Percentiles rank a stretch among this genome's conserved stretches.
Conservation (phyloP, 1,140 invertebrate genomes). For the Diuraphis noxia region DNA sequence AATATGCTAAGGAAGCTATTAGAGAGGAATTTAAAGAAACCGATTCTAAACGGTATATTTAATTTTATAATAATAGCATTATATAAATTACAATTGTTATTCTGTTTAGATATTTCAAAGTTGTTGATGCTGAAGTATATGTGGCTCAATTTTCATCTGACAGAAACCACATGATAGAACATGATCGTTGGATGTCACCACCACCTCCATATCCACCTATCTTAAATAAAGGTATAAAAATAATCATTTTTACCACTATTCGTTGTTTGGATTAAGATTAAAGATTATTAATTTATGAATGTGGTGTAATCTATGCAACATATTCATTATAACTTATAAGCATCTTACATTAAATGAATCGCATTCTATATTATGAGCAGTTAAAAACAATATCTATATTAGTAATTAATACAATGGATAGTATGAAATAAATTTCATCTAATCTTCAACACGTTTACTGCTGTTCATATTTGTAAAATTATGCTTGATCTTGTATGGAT, state of each 20-base stretch:
- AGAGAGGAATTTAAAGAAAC: slow-evolving; percentile 9
- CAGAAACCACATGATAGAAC: slow-evolving; percentile 43
- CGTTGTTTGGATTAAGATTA: background rate
- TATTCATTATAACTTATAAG: background rate
- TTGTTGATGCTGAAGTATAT: slow-evolving; percentile 38
- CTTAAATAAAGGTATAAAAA: slow-evolving; percentile 28
- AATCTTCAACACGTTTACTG: background rate
- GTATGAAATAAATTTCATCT: background rate
- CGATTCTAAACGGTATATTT: slow-evolving; percentile 29
- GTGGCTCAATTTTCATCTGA: slow-evolving; percentile 47
- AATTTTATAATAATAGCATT: background rate
- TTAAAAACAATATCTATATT: background rate
- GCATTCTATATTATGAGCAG: background rate
- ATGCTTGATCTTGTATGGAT: background rate
- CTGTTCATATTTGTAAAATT: background rate
- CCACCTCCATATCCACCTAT: slow-evolving; percentile 52
- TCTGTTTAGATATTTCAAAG: slow-evolving; percentile 32
- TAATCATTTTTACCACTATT: background rate
- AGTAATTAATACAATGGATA: background rate
- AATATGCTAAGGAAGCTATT: slow-evolving; percentile 43
- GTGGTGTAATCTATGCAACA: background rate
- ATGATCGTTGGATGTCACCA: slow-evolving; percentile 33
- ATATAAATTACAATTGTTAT: background rate
- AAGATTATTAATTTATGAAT: background rate
- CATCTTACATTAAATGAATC: too few relatives aligned